A percentile compares a stretch with the other conserved stretches of the same genome.
phyloP scores from a whole-genome alignment of 2,797 vertebrate species.

The Sphaeramia orbicularis region DNA sequence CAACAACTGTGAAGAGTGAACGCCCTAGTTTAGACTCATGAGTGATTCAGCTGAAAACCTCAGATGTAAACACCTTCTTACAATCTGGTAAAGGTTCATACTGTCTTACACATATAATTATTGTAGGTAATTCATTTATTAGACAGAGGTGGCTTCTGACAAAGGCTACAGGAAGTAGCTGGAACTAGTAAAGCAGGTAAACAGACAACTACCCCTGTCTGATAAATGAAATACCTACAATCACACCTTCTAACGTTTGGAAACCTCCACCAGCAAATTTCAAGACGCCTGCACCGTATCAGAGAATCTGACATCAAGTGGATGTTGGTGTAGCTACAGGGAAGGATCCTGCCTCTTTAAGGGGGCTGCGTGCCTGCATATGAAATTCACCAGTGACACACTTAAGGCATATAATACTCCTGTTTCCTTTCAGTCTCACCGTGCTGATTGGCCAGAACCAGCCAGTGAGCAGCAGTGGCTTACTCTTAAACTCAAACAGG shows the following conservation, averaged over 20 bases:
- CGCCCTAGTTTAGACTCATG: conserved; percentile 48
- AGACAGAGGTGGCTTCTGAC: too few species aligned
- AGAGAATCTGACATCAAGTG: conserved; percentile 14
- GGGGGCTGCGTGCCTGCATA: conserved; percentile 31
- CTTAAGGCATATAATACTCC: conserved; percentile 41
- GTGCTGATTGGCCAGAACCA: conserved; percentile 63
- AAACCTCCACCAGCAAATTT: conserved; percentile 14
- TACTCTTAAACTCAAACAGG: conserved; percentile 62
- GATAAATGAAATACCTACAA: too few species aligned
- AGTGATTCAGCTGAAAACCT: conserved; percentile 41
- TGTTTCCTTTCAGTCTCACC: conserved; percentile 51
- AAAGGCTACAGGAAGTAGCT: too few species aligned
- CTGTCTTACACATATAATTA: too few species aligned
- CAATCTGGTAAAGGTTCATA: too few species aligned
- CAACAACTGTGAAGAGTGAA: conserved; percentile 35
- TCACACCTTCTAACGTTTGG: neutral
- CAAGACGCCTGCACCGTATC: conserved; percentile 46
- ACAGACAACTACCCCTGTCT: too few species aligned
- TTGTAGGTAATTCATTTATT: too few species aligned
- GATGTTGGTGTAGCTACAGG: conserved; percentile 31
- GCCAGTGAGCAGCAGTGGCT: conserved; percentile 52
- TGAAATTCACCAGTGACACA: conserved; percentile 58
- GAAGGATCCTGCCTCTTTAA: conserved; percentile 58
- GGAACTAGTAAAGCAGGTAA: too few species aligned
- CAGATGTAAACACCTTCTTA: conserved; percentile 19